Base-by-base conservation (phyloP, 2,113 vertebrate genomes). In the Calyptomena viridis region DNA sequence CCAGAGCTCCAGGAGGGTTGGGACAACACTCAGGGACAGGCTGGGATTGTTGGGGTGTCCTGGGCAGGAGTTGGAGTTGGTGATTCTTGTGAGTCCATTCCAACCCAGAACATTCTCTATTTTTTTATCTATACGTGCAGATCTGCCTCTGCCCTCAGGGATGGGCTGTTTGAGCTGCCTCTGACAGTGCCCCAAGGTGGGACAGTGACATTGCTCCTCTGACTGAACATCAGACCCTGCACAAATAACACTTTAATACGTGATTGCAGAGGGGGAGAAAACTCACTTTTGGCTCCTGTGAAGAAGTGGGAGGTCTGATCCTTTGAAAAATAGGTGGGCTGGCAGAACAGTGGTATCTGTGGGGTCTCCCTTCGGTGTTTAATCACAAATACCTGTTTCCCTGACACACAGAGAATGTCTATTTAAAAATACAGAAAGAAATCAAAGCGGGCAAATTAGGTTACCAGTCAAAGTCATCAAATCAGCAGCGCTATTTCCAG, bases 391-490 rank as follows among this genome's bases (percentile, higher is more conserved):
- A 39, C 40, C 27, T 22, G 19, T 58, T 79, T 87, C 25, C 84
- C 44, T 56, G 55, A 35, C 52, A 52, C 47, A 49, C 53, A 46
- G 33, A 83, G 24, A 8, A 4, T 24, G 75, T 30, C 47, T 88
- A 8, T 9, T 42, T 62, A 79, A 10, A 93, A 64, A 95, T 33
- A 88, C 91, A 94, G 66, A 90, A 75, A 64, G 67, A 92, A 89
- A 63, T 79, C 91, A 94, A 94, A 47, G 40, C 18, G 4, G 66
- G 37, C 31, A 94, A 94, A 97, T 62, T 21, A 81, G 56, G 60
- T 89, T 72, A 90, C 33, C 58, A 90, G 66, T 79, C 31, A 39
- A 8, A 91, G 82, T 4, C 81, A 80, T 60, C 78, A 49, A 40
- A 60, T 33, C 66, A 50, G 82, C 91, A 14, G 87, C 18, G 46